phyloP scores from a whole-genome alignment of 2,797 vertebrate genomes.

The Rousettus madagascariensis region DNA sequence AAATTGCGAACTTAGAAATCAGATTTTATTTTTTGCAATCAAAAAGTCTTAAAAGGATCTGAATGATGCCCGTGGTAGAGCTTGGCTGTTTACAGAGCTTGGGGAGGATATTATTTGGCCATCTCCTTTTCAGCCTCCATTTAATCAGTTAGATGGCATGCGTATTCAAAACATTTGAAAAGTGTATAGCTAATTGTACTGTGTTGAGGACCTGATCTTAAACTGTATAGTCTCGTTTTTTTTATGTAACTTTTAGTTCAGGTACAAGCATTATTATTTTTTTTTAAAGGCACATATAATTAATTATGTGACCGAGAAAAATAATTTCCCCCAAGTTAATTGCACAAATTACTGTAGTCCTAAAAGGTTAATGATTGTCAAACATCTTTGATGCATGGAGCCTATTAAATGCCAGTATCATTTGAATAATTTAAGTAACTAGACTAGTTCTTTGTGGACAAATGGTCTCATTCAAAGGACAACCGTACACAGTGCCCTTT shows the following conservation, averaged over 20 bases:
- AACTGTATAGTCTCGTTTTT: constrained; percentile 16
- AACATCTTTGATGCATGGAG: constrained; percentile 67
- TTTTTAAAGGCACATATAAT: constrained; percentile 57
- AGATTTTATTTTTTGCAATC: background rate
- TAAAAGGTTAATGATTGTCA: constrained; percentile 79
- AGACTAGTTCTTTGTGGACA: constrained; percentile 36
- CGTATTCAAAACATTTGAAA: background rate
- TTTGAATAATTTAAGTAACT: constrained; percentile 75
- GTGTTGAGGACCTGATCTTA: constrained; percentile 25
- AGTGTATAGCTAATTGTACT: background rate
- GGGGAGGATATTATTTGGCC: background rate
- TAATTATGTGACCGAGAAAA: constrained; percentile 71
- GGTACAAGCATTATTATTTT: constrained; percentile 21
- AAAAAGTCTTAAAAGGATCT: background rate
- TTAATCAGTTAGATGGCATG: background rate
- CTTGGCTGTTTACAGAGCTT: background rate
- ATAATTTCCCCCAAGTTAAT: constrained; percentile 78
- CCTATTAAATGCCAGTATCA: constrained; percentile 65
- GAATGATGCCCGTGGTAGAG: background rate
- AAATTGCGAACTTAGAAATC: background rate
- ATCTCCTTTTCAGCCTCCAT: background rate
- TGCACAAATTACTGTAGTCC: constrained; percentile 75
- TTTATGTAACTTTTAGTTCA: constrained; percentile 57
- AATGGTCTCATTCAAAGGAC: constrained; percentile 52
- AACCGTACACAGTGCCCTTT: background rate